Conservation (phyloP, 1,140 invertebrate genomes). For the Paralvinella palmiformis region DNA sequence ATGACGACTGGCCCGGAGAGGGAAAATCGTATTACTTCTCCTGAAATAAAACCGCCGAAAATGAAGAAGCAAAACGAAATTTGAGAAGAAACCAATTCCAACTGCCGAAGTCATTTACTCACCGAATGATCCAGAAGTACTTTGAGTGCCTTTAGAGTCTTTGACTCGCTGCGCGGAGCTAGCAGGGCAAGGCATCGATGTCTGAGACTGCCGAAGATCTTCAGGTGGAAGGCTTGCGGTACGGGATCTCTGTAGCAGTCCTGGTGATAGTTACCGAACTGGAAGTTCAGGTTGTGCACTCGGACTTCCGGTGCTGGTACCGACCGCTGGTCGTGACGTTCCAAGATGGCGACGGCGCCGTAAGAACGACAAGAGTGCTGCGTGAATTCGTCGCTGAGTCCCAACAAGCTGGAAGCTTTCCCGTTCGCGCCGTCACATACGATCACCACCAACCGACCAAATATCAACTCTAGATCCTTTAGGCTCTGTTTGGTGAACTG, state of each 20-base stretch:
- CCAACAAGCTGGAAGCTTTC: constrained; percentile 30
- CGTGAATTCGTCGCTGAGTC: constrained; percentile 39
- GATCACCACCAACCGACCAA: constrained; percentile 35
- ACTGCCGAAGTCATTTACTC: constrained; percentile 21
- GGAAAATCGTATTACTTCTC: too few species aligned
- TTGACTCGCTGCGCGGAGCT: constrained; percentile 38
- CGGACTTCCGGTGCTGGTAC: constrained; percentile 38
- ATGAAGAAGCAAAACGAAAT: too few species aligned
- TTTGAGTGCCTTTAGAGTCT: constrained; percentile 34
- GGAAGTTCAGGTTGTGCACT: constrained; percentile 42
- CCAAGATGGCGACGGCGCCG: constrained; percentile 40
- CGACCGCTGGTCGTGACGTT: constrained; percentile 29
- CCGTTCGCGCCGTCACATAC: constrained; percentile 41
- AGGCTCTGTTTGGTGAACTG: constrained; percentile 36
- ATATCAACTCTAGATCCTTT: constrained; percentile 29
- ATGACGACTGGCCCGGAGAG: too few species aligned
- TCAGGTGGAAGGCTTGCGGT: constrained; percentile 36
- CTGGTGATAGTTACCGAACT: constrained; percentile 28
- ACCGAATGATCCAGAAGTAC: constrained; percentile 45
- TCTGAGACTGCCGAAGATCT: constrained; percentile 42
- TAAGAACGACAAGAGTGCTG: constrained; percentile 32
- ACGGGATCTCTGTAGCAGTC: constrained; percentile 23
- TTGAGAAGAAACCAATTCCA: background rate
- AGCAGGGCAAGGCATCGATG: constrained; percentile 38
- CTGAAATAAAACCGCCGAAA: too few species aligned